phyloP scores from a whole-genome alignment of 2,113 vertebrate genomes.

The Meleagris gallopavo region DNA sequence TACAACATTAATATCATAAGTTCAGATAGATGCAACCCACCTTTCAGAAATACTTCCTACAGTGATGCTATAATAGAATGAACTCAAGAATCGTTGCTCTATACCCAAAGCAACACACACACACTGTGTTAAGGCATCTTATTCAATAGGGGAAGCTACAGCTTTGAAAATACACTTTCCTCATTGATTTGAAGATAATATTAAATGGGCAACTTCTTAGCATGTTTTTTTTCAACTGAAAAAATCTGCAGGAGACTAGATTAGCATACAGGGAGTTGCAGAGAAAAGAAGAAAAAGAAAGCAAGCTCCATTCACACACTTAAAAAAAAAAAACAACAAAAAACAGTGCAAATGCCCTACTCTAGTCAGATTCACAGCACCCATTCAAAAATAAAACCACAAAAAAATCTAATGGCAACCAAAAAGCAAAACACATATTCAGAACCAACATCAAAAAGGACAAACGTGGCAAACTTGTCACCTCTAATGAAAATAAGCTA shows the following conservation, averaged over 20 bases:
- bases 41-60: not conserved
- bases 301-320: slow-evolving; percentile 59
- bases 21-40: not conserved
- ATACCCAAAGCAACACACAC: not conserved
- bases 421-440: slow-evolving; percentile 14
- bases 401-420: not conserved
- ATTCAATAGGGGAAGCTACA: not conserved
- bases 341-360: not conserved
- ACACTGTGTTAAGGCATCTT: slow-evolving; percentile 52
- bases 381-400: slow-evolving; percentile 4
- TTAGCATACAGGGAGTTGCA: not conserved
- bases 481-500: slow-evolving; percentile 73
- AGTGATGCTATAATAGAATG: not conserved
- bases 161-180: not conserved
- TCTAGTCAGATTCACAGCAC: slow-evolving; percentile 33
- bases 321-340: not conserved
- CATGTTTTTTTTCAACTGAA: not conserved
- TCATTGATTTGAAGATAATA: not conserved
- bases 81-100: not conserved
- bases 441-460: slow-evolving; percentile 49
- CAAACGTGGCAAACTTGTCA: slow-evolving; percentile 77
- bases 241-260: not conserved
- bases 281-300: not conserved
- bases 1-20: not conserved
- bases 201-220: not conserved